Base-by-base conservation (phyloP, 2,797 vertebrate species). In the Cryptoprocta ferox region DNA sequence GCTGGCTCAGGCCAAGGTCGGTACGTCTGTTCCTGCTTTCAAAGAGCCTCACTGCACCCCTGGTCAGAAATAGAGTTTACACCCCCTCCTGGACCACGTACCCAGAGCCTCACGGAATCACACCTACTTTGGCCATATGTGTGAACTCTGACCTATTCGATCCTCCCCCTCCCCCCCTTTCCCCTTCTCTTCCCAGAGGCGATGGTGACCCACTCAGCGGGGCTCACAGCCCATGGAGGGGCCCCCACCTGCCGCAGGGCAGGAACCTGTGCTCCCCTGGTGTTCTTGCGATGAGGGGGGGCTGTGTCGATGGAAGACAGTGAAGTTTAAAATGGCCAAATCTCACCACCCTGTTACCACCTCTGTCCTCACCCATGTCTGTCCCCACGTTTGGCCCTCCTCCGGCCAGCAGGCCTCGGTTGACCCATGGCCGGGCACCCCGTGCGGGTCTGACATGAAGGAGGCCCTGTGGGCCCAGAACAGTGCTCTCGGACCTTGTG, bases 351-450 rank as follows among this genome's bases (percentile, higher is more conserved):
- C 30, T 21, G 11, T 83, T n/a, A 6, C 14, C n/a, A 26, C 6
- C 19, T 84, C 61, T 10, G 13, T 66, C 63, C 21, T 66, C 30
- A 26, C 32, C 21, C 42, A 3, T 11, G 82, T 16, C 82, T 0
- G 9, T 13, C 30, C 13, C 8, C 6, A 14, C 3, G 0, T 0
- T 26, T 1, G 10, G n/a, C 39, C 56, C 35, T 61, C 39, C 30
- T 13, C 37, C 14, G 5, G 39, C 30, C 14, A 3, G 70, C 86
- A 28, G 86, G 32, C 32, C 28, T 32, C 0, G 0, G 68, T 4
- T 39, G 50, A 16, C 37, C 19, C 39, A 4, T 4, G 15, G 56
- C 0, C 0, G 21, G 30, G 13, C 6, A 9, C 65, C 0, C 0
- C 24, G 18, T 28, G 9, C 5, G 12, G 28, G 21, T 13, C 37